Evolutionary conservation across 2,113 vertebrate genomes (phyloP).

Genomic region (Notarius lentiginosus): DNA sequence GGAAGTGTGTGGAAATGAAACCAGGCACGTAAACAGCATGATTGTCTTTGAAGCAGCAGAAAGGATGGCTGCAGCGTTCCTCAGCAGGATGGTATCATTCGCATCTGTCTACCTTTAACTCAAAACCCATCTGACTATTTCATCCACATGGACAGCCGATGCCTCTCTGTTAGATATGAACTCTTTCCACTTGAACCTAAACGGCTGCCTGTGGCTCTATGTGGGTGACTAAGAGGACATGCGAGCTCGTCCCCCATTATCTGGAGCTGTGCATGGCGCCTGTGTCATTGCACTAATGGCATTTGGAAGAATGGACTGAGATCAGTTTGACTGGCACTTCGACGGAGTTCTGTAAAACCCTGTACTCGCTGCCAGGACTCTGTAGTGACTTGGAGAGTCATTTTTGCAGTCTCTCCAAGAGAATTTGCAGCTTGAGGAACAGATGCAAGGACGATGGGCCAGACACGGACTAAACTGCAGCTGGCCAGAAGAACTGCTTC

Average conservation of each 20-base stretch:
- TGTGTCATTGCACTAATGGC: slow-evolving; percentile 12
- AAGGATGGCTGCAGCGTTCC: not conserved
- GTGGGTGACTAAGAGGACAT: slow-evolving; percentile 22
- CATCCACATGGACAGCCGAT: not conserved
- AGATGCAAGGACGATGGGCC: slow-evolving; percentile 34
- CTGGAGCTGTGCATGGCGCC: not conserved
- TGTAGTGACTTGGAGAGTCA: not conserved
- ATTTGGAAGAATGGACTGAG: slow-evolving; percentile 10
- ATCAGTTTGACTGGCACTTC: not conserved
- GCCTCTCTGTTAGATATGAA: slow-evolving; percentile 26
- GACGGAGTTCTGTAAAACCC: not conserved
- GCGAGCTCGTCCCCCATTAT: slow-evolving; percentile 6
- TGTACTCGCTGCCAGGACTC: slow-evolving; percentile 10
- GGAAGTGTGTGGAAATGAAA: slow-evolving; percentile 27
- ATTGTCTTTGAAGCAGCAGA: slow-evolving; percentile 1
- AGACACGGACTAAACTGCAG: slow-evolving; percentile 29
- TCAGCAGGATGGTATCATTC: slow-evolving; percentile 13
- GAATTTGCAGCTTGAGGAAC: slow-evolving; percentile 29
- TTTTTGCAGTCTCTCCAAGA: not conserved
- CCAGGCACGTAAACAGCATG: slow-evolving; percentile 16
- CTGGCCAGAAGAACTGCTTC: slow-evolving; percentile 23
- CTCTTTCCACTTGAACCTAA: slow-evolving; percentile 31
- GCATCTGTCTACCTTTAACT: slow-evolving; percentile 12
- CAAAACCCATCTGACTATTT: not conserved
- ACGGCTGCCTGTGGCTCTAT: not conserved